phyloP scores from a whole-genome alignment of 2,797 vertebrate species.

The Scleropages formosus region DNA sequence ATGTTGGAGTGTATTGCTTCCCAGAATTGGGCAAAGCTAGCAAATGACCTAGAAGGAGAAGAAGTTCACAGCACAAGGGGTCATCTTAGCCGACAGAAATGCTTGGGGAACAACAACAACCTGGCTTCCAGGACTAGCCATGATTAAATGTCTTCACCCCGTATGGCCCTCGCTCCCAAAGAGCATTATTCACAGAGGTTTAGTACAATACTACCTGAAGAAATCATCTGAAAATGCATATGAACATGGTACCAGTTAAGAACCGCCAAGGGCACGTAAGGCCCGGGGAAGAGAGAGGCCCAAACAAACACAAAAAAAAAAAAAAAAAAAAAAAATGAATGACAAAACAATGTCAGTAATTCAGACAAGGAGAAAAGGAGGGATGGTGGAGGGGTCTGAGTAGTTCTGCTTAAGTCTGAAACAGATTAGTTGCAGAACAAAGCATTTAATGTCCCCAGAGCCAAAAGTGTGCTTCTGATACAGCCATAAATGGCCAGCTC shows the following conservation, averaged over 20 bases:
- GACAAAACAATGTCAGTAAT: constrained; percentile 36
- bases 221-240: neutral
- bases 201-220: constrained; percentile 18
- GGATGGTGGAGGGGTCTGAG: constrained; percentile 13
- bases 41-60: neutral
- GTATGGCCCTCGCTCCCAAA: neutral
- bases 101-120: neutral
- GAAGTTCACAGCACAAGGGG: neutral
- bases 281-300: neutral
- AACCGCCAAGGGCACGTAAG: neutral
- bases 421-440: constrained; percentile 36
- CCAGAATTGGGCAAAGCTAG: neutral
- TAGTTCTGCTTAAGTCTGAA: neutral
- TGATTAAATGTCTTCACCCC: neutral
- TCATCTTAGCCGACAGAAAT: neutral
- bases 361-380: neutral
- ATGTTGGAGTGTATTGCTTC: neutral
- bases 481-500: constrained; percentile 32
- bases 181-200: neutral
- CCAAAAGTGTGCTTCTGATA: constrained; percentile 6
- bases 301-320: constrained; percentile 1
- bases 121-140: neutral
- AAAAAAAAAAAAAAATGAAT: constrained; percentile 17
- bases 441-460: constrained; percentile 35
- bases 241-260: neutral